Conservation (phyloP, 1,140 invertebrate genomes). For the Ceratina japonica region DNA sequence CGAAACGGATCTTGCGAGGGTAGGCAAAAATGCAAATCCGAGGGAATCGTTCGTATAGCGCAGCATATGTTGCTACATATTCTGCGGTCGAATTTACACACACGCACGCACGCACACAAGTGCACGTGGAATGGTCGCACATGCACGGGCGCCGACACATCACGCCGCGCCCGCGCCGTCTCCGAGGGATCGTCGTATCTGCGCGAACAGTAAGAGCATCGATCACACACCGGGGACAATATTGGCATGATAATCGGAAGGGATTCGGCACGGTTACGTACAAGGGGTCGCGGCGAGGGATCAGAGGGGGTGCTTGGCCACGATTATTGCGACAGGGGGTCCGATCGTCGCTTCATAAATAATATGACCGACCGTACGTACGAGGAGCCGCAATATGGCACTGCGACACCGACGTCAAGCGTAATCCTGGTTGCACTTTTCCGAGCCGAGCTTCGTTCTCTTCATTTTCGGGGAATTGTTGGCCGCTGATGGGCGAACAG, state of each 20-base stretch:
- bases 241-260: slow-evolving; percentile 71
- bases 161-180: slow-evolving; percentile 8
- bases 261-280: slow-evolving; percentile 67
- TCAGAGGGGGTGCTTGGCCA: background rate
- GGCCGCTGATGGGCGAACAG: slow-evolving; percentile 2
- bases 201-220: slow-evolving; percentile 65
- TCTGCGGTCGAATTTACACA: slow-evolving; percentile 60
- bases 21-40: slow-evolving; percentile 44
- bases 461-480: slow-evolving; percentile 29
- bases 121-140: background rate
- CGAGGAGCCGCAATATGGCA: slow-evolving; percentile 39
- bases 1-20: background rate
- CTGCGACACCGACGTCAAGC: background rate
- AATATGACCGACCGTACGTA: slow-evolving; percentile 25
- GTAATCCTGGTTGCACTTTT: background rate
- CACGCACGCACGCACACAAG: slow-evolving; percentile 22
- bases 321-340: slow-evolving; percentile 32
- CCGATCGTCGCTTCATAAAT: slow-evolving; percentile 35
- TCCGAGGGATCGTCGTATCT: slow-evolving; percentile 60
- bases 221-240: slow-evolving; percentile 68
- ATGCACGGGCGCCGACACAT: slow-evolving; percentile 41
- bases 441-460: background rate
- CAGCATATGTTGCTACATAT: slow-evolving; percentile 56
- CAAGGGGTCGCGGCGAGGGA: slow-evolving; percentile 31
- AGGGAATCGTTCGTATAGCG: slow-evolving; percentile 39